A percentile compares a stretch with the other conserved stretches of the same genome.
These are phyloP conservation scores for Myotis pilosus DNA, from an alignment of 2,797 vertebrate genomes.

Conservation along the genomic window DNA sequence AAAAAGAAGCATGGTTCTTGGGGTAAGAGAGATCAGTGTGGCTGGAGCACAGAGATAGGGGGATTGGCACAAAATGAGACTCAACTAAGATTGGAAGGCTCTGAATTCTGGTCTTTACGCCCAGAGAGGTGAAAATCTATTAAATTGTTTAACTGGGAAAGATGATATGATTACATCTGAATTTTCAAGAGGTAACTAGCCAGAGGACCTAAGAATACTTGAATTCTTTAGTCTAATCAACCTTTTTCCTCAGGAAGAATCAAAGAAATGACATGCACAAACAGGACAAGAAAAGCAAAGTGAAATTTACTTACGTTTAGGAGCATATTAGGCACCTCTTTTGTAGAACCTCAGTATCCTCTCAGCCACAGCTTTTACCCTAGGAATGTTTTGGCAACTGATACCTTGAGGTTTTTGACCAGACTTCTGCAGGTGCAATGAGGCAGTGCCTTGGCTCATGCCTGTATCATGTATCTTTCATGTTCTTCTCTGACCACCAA, in stretches of 20 bases:
- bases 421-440: neutral
- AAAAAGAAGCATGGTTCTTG: neutral
- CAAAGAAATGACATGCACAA: neutral
- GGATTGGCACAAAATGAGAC: neutral
- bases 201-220: neutral
- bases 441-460: neutral
- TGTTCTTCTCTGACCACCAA: neutral
- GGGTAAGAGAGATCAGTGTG: neutral
- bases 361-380: neutral
- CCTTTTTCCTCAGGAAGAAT: neutral
- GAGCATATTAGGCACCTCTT: neutral
- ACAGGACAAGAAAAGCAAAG: neutral
- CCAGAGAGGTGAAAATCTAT: neutral
- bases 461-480: neutral
- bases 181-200: neutral
- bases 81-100: neutral
- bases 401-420: neutral
- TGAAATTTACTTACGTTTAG: neutral
- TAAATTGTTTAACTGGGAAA: neutral
- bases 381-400: neutral
- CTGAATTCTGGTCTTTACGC: neutral
- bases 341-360: neutral
- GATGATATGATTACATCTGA: neutral
- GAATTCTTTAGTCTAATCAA: neutral
- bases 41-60: neutral